Base-by-base conservation (phyloP, 64 coral and sea anemone genomes). In the Montipora sp. region DNA sequence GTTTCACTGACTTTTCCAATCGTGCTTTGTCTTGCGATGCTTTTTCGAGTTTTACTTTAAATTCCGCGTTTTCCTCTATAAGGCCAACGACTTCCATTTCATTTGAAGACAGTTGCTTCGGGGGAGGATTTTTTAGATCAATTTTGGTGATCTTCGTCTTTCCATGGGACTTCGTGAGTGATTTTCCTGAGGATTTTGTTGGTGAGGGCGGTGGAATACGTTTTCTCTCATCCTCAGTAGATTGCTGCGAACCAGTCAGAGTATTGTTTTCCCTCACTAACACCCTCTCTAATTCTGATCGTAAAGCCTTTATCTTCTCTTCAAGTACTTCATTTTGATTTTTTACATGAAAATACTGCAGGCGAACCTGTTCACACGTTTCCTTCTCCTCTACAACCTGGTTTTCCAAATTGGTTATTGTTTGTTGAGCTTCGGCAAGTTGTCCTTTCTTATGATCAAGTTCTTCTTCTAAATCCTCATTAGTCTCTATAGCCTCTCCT, bases 381-480 rank as follows among this genome's bases (percentile, higher is more conserved):
- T 77, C 63, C 19, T 95, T 95, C 83, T 98, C 93, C 47, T 98
- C 96, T 13, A 84, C 95, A 10, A 95, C 46, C 43, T 98, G 86
- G 73, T 59, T 82, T 90, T 95, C 90, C 48, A 98, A 80, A 50
- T 81, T 81, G 48, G 86, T 78, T 77, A 98, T 95, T 24, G 90
- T 95, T 75, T 87, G 73, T 73, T 98, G 88, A 19, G 93, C 93
- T 45, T 95, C 92, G 11, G 88, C 86, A 12, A 98, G 66, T 73
- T 98, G 93, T 18, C 89, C 88, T 69, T 86, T 86, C 23, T 90
- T 94, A 44, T 93, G 89, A 23, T 93, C 75, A 23, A 98, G 93
- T 46, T 98, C 96, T 16, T 98, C 96, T 76, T 98, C 93, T 48
- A 98, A 91, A 75, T 80, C 89, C 15, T 98, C 92, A 51, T 84